Conservation (phyloP, 2,113 vertebrate genomes). For the Megalops atlanticus region DNA sequence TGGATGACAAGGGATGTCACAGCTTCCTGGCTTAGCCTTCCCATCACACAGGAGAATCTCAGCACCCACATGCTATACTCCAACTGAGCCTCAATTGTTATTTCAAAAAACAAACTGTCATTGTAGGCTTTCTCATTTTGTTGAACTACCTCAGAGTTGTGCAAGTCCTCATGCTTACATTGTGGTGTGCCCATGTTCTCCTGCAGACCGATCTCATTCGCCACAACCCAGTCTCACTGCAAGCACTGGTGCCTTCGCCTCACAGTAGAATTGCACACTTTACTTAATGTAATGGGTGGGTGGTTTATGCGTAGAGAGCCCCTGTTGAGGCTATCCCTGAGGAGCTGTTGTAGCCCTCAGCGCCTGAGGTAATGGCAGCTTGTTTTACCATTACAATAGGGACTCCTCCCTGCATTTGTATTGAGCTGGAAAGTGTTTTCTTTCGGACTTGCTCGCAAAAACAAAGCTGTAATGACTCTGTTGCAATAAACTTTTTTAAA, state of each 20-base stretch:
- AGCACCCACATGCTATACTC: neutral
- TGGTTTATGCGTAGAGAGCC: neutral
- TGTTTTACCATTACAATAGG: neutral
- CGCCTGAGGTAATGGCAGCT: neutral
- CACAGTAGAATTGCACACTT: neutral
- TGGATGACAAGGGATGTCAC: neutral
- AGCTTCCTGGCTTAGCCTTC: neutral
- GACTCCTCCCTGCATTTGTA: neutral
- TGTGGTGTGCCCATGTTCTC: neutral
- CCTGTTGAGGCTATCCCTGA: neutral
- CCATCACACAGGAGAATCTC: neutral
- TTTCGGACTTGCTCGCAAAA: neutral
- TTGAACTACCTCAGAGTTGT: neutral
- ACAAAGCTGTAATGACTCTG: neutral
- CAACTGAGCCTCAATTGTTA: neutral
- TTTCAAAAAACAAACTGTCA: neutral
- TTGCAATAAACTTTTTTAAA: too few species aligned
- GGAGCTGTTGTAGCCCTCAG: neutral
- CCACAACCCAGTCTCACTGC: neutral
- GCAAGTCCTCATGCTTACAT: constrained; percentile 1
- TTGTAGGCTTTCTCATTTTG: neutral
- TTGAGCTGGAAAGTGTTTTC: neutral
- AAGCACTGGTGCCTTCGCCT: neutral
- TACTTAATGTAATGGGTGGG: neutral
- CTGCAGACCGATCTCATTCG: neutral